phyloP scores from a whole-genome alignment of 2,797 vertebrate species.

The Luscinia luscinia region DNA sequence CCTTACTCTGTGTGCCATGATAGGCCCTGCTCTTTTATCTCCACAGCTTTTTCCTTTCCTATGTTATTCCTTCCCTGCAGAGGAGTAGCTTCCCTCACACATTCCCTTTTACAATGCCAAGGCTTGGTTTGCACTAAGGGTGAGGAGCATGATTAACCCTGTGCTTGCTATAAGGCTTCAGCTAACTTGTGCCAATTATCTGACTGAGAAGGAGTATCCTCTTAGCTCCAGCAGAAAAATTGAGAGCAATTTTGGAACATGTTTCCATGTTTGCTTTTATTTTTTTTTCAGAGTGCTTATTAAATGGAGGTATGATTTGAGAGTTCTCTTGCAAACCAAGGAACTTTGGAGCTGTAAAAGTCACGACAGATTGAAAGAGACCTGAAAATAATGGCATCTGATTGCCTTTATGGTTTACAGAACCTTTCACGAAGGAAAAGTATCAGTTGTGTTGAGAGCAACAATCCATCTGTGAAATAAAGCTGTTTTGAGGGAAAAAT shows the following conservation, averaged over 20 bases:
- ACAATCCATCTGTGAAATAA: neutral
- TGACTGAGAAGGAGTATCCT: neutral
- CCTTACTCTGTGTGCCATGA: neutral
- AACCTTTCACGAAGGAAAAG: neutral
- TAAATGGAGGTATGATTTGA: neutral
- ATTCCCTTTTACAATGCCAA: neutral
- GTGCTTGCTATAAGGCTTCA: neutral
- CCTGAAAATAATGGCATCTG: neutral
- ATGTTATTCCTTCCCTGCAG: neutral
- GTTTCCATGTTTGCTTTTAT: neutral
- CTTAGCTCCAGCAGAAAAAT: neutral
- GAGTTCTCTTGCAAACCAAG: neutral
- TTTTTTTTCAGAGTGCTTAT: neutral
- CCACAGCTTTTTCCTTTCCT: neutral
- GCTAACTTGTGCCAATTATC: neutral
- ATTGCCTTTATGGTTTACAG: neutral
- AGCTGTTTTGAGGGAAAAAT: neutral
- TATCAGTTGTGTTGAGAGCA: neutral
- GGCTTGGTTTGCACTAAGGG: neutral
- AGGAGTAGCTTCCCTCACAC: constrained; percentile 8
- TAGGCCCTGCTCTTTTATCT: constrained; percentile 14
- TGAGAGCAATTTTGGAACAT: neutral
- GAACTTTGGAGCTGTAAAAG: neutral
- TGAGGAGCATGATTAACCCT: neutral
- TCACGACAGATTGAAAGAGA: neutral